Conservation (phyloP, 1,140 invertebrate genomes). For the Papilio polyxenes region DNA sequence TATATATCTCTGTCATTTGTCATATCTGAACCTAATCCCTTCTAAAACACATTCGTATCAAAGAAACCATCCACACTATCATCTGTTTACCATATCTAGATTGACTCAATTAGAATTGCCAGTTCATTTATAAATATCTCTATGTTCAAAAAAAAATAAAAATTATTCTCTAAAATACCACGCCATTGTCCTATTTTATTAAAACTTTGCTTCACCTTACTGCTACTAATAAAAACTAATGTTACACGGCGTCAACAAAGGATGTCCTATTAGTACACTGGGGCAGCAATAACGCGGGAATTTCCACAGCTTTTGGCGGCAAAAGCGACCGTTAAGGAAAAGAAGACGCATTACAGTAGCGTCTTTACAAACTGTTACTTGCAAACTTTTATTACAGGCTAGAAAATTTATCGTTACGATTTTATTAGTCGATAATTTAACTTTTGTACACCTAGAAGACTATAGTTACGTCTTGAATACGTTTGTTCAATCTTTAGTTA, state of each 20-base stretch:
- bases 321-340: conserved; percentile 15
- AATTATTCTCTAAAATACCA: neutral
- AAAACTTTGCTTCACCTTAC: neutral
- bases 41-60: too few species aligned
- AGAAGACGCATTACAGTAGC: conserved; percentile 24
- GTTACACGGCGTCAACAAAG: conserved; percentile 18
- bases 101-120: too few species aligned
- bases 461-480: neutral
- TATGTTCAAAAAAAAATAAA: neutral
- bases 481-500: too few species aligned
- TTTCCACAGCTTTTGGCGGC: conserved; percentile 18
- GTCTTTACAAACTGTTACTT: conserved; percentile 6
- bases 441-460: neutral
- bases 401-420: conserved; percentile 26
- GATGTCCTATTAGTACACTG: conserved; percentile 18
- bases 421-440: neutral
- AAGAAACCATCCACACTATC: too few species aligned
- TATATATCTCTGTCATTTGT: too few species aligned
- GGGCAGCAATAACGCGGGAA: conserved; percentile 30
- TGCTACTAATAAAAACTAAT: conserved; percentile 31
- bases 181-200: neutral
- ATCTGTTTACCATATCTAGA: too few species aligned
- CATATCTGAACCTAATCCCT: too few species aligned
- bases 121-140: too few species aligned
- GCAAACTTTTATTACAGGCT: conserved; percentile 14